phyloP scores from a whole-genome alignment of 2,888 invertebrate genomes.

The Cloeon dipterum region DNA sequence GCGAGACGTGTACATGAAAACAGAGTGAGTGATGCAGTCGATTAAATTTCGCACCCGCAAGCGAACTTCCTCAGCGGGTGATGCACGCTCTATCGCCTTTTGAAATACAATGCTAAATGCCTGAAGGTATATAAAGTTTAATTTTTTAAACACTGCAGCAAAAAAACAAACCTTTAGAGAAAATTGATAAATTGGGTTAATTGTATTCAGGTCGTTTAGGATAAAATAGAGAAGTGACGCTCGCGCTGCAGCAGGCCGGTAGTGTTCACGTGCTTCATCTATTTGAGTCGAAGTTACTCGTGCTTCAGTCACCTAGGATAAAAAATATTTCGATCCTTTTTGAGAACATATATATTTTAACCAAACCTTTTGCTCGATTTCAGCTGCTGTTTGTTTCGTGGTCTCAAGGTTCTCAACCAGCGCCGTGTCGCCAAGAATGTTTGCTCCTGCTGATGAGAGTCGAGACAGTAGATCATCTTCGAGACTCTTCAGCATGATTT shows the following conservation, averaged over 20 bases:
- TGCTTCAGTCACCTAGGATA: slow-evolving; percentile 82
- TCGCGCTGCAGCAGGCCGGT: slow-evolving; percentile 71
- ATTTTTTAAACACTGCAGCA: background rate
- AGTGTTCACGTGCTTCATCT: slow-evolving; percentile 77
- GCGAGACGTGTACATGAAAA: slow-evolving; percentile 82
- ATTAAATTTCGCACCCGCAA: slow-evolving; percentile 69
- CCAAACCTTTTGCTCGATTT: slow-evolving; percentile 83
- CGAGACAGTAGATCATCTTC: slow-evolving; percentile 84
- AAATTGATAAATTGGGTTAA: slow-evolving; percentile 93
- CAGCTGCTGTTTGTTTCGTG: slow-evolving; percentile 86
- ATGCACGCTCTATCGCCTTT: slow-evolving; percentile 79
- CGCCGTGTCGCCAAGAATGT: slow-evolving; percentile 83
- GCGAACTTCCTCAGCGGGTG: slow-evolving; percentile 54
- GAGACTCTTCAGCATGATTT: slow-evolving; percentile 75
- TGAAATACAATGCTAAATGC: slow-evolving; percentile 96
- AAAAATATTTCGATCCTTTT: no score
- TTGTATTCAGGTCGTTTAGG: slow-evolving; percentile 81
- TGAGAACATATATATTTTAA: no score
- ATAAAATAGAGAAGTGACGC: slow-evolving; percentile 90
- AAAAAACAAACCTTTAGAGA: slow-evolving; percentile 61
- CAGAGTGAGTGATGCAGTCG: slow-evolving; percentile 83
- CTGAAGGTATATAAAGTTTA: slow-evolving; percentile 19
- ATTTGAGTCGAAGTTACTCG: slow-evolving; percentile 80
- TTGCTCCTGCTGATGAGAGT: slow-evolving; percentile 75
- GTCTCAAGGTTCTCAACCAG: slow-evolving; percentile 90